These are phyloP conservation scores for Lerista edwardsae DNA, from an alignment of 2,797 vertebrate species.

Conservation along the genomic window DNA sequence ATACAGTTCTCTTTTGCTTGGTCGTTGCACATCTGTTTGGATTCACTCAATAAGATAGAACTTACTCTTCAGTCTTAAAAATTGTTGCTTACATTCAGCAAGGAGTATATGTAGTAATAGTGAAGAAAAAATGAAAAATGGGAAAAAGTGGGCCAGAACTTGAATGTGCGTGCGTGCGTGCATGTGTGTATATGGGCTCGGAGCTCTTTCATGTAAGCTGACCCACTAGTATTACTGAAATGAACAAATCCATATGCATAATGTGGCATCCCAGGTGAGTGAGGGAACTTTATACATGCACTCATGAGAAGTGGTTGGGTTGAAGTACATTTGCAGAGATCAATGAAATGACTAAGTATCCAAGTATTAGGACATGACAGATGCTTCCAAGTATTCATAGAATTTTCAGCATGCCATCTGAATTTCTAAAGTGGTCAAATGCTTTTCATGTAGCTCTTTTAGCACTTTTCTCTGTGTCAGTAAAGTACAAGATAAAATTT, in stretches of 20 bases:
- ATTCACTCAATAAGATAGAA: background rate
- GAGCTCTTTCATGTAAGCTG: constrained; percentile 1
- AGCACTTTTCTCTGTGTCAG: background rate
- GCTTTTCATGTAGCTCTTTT: background rate
- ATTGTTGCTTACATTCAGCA: background rate
- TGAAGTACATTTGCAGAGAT: background rate
- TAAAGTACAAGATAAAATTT: background rate
- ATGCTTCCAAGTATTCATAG: background rate
- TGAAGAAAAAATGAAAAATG: too few species aligned
- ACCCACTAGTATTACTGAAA: background rate
- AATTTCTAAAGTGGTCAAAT: background rate
- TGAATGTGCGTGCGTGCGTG: too few species aligned
- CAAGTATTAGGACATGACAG: too few species aligned
- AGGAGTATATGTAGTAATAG: background rate
- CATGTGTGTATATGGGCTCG: background rate
- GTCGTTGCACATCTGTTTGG: background rate
- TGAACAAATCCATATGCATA: background rate
- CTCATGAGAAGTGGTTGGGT: background rate
- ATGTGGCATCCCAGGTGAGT: constrained; percentile 11
- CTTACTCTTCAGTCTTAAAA: background rate
- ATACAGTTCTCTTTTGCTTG: background rate
- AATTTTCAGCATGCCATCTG: background rate
- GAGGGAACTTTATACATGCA: background rate
- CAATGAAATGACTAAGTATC: background rate
- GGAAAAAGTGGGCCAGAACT: background rate